Evolutionary conservation across 2,888 invertebrate species (phyloP), one percentile per base, ranked within the genome.

Genomic region (Chrysolina oricalcia): DNA sequence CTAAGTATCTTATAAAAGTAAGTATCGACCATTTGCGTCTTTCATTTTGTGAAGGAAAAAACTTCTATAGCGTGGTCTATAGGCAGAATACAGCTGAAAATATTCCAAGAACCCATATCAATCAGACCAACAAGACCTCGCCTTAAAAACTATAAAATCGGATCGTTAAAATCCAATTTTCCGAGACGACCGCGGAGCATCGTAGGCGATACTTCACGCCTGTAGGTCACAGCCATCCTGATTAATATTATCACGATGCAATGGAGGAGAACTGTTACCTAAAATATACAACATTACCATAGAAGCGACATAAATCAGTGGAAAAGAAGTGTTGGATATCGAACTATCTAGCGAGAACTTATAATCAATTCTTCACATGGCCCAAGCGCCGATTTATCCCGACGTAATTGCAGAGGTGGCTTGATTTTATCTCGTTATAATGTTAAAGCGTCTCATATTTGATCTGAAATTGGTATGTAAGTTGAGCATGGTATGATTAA

Each of bases 291-390:
- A 81, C 79, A 85, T 84, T 84, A 85, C 81, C 85, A 85, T 85
- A 84, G 74, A 78, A 81, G 78, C 68, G 74, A 76, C 81, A 84
- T 85, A 85, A 85, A 85, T 85, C 84, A 83, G 80, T 72, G 70
- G 79, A 72, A 78, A 77, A 79, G 77, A 81, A 80, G 81, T 81
- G 83, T 82, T 81, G 81, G 81, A 74, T 74, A 70, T 74, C 70
- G 67, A 67, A 50, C 48, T 67, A 50, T 67, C 67, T 50, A 50
- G 68, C 72, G 71, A 83, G 83, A 83, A 84, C 81, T 86, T 85
- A 81, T 86, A 86, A 86, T 86, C 86, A 86, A 86, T 86, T 85
- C 86, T 85, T 85, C 85, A 85, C 84, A 83, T 83, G 82, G 84
- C 78, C 80, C 76, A 82, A 79, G 79, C 79, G 80, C 81, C 77